A percentile compares a stretch with the other conserved stretches of the same genome.
These are phyloP conservation scores for Syngnathus rostellatus DNA, from an alignment of 2,797 vertebrate genomes.

Conservation along the genomic window DNA sequence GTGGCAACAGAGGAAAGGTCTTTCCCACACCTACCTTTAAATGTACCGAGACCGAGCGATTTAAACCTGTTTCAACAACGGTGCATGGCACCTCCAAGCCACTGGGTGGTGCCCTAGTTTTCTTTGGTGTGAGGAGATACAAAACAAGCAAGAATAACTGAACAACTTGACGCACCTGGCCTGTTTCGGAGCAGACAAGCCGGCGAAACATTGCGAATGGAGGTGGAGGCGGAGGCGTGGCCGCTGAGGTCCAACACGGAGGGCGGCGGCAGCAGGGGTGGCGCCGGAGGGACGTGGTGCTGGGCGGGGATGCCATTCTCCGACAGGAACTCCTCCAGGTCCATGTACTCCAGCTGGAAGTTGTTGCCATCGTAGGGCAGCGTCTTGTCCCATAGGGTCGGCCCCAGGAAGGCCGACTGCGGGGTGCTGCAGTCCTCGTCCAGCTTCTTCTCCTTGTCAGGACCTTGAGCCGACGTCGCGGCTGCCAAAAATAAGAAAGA, in stretches of 20 bases:
- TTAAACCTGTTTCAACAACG: not conserved
- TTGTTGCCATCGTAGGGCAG: constrained; percentile 86
- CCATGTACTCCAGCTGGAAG: constrained; percentile 96
- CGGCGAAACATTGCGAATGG: constrained; percentile 65
- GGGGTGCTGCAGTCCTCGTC: constrained; percentile 78
- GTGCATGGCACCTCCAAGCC: no score
- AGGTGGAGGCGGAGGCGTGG: constrained; percentile 77
- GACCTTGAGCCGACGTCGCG: constrained; percentile 68
- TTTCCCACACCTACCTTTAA: no score
- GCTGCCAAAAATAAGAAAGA: no score
- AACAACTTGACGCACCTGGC: constrained; percentile 23
- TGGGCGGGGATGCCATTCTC: constrained; percentile 85
- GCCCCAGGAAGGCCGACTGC: constrained; percentile 90
- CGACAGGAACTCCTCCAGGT: constrained; percentile 89
- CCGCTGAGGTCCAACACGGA: constrained; percentile 84
- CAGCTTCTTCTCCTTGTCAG: constrained; percentile 86
- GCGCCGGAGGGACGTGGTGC: constrained; percentile 23
- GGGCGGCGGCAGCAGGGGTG: constrained; percentile 49
- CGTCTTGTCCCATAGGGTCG: constrained; percentile 93
- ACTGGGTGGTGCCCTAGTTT: no score
- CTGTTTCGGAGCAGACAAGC: constrained; percentile 78
- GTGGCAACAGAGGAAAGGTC: not conserved
- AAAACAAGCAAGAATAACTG: no score
- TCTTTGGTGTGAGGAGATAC: no score
- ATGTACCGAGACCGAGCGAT: not conserved